Base-by-base conservation (phyloP, 2,113 vertebrate species). In the Regulus satrapa region DNA sequence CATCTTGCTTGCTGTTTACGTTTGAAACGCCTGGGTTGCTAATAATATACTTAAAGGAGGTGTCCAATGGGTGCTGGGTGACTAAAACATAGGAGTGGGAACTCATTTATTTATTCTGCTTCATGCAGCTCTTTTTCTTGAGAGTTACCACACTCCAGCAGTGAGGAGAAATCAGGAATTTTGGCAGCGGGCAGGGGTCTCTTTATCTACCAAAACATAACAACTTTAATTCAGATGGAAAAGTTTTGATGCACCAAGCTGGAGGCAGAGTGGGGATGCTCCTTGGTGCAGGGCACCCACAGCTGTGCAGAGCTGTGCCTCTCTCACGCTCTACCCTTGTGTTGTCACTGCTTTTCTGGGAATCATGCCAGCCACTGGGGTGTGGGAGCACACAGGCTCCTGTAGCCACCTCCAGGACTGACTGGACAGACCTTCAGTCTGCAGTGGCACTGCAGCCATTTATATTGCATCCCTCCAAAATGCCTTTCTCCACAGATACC, bases 161-260 rank as follows among this genome's bases (percentile, higher is more conserved):
- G 38, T 0, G 0, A 81, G 21, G 31, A 82, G 62, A 91, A 89
- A 49, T 2, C 38, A 72, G 34, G 10, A 79, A 61, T 85, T 89
- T 38, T 32, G 40, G 66, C 80, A 86, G 59, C 17, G 19, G 59
- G 34, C 24, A 40, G n/a, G 36, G 55, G 24, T 3, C 0, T 49
- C 36, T 90, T 93, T 46, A 71, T 68, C 64, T 84, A 66, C 32
- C 54, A 88, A 85, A 81, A 72, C n/a, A 81, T 18, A 74, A 55
- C 46, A 81, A 38, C 36, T 89, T 93, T 58, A 67, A 81, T 56
- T 75, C 32, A 64, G 61, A 28, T 29, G 59, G 59, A 71, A 64
- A 48, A 66, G 10, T 43, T 77, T 48, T 1, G 1, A 31, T 12
- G 16, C 1, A 2, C 10, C 0, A 1, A 43, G 49, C 23, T 73